Conservation (phyloP, 2,113 vertebrate genomes). For the Saguinus imperator region DNA sequence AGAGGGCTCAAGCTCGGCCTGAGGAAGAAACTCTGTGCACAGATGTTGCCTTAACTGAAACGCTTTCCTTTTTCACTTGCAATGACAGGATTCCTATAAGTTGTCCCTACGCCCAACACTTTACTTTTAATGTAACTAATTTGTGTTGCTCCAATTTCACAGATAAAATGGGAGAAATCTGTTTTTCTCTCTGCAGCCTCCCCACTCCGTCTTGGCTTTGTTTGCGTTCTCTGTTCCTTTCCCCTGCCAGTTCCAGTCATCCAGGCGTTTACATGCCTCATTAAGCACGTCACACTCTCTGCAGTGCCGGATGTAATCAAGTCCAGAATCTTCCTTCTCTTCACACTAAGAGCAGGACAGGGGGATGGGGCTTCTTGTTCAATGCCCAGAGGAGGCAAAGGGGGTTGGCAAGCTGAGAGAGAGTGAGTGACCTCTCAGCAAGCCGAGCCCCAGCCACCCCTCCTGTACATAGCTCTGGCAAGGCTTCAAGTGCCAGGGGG, state of each 20-base stretch:
- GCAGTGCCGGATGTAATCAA: not conserved
- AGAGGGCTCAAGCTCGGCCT: not conserved
- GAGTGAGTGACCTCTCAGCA: not conserved
- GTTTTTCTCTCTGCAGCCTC: not conserved
- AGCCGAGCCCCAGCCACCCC: not conserved
- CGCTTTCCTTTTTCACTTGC: not conserved
- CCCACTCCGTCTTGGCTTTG: not conserved
- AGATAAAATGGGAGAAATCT: conserved; percentile 36
- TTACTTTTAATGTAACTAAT: conserved; percentile 47
- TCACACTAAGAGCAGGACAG: not conserved
- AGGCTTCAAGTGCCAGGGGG: not conserved
- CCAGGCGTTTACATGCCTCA: conserved; percentile 13
- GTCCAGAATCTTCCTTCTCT: not conserved
- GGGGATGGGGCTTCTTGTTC: not conserved
- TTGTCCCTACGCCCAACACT: not conserved
- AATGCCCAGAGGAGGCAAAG: not conserved
- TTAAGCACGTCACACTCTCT: not conserved
- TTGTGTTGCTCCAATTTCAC: not conserved
- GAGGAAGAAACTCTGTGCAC: not conserved
- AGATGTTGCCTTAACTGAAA: not conserved
- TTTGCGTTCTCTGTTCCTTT: not conserved
- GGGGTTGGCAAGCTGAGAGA: not conserved
- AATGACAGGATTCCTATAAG: not conserved
- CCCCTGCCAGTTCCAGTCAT: conserved; percentile 34
- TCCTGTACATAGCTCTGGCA: not conserved